Base-by-base conservation (phyloP, 2,797 vertebrate species). In the Myotis planiceps region DNA sequence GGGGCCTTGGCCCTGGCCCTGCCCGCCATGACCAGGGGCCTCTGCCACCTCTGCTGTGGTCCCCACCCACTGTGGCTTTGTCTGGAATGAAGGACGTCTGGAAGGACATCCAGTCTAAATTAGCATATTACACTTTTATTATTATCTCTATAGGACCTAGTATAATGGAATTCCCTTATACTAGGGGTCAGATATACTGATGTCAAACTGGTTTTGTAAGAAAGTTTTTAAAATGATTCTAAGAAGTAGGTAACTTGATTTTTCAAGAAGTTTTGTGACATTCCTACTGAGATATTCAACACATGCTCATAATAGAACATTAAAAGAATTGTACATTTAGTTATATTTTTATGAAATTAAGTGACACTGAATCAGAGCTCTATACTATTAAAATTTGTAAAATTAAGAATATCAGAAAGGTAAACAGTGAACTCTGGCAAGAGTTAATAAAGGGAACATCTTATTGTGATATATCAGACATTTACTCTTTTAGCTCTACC, bases 321-420 rank as follows among this genome's bases (percentile, higher is more conserved):
- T 96, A 96, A 98, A 97, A 96, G 92, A 97, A 74, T 71, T 82
- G 78, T 86, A 94, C 96, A 97, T 98, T 96, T 98, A 97, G 96
- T 96, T 98, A 85, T 92, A 94, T 85, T 98, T 98, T 97, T 97
- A 93, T 97, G 53, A 97, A 98, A 97, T 97, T 95, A 96, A 96
- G 51, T 95, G 90, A 93, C 94, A 94, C 86, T 96, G 96, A 97
- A 96, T 98, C 96, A 97, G 82, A 42, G 78, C 69, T 97, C 96
- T 96, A 87, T 55, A 89, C 95, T 97, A 95, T 79, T 96, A 96
- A 97, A 97, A 72, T 87, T 86, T 97, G 66, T 96, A 96, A 65
- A 89, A 97, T 97, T 93, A 96, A 97, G 94, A 98, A 88, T 92
- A 92, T 94, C 85, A 97, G 92, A 97, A 97, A 97, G 74, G 90